Conservation (phyloP, 2,888 invertebrate genomes). For the Villa cingulata region DNA sequence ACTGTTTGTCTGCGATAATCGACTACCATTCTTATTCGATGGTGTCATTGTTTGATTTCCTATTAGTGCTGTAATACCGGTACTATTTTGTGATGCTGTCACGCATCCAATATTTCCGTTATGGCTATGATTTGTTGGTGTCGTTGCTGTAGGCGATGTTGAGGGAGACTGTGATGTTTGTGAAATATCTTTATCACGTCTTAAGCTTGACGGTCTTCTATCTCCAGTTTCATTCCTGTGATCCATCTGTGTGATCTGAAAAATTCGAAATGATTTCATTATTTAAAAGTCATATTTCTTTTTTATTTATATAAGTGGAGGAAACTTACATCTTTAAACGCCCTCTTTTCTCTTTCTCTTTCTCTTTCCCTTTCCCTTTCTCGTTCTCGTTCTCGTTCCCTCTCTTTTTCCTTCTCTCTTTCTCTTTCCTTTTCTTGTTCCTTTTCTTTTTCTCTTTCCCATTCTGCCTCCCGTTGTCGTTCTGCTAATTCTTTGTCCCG, state of each 20-base stretch:
- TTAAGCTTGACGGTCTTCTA: slow-evolving; percentile 10
- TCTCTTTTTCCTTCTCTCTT: slow-evolving; percentile 20
- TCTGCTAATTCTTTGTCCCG: slow-evolving; percentile 31
- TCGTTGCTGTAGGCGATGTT: slow-evolving; percentile 8
- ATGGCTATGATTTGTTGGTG: slow-evolving; percentile 10
- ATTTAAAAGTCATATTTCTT: neutral
- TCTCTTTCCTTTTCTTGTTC: slow-evolving; percentile 32
- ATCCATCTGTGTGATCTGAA: slow-evolving; percentile 40
- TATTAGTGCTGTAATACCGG: slow-evolving; percentile 12
- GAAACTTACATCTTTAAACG: slow-evolving; percentile 15
- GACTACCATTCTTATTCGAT: slow-evolving; percentile 20
- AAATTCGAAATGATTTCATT: slow-evolving; percentile 1
- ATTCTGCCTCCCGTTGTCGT: slow-evolving; percentile 18
- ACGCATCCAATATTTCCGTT: slow-evolving; percentile 10
- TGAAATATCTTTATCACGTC: slow-evolving; percentile 12
- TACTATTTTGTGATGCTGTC: slow-evolving; percentile 11
- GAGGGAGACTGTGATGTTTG: too few species aligned
- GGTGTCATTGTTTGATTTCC: slow-evolving; percentile 15
- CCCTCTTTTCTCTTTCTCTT: slow-evolving; percentile 26
- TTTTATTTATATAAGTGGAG: neutral
- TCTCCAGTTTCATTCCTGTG: slow-evolving; percentile 36
- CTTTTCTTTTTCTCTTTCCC: slow-evolving; percentile 23
- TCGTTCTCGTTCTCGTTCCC: slow-evolving; percentile 18
- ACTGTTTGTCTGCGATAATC: slow-evolving; percentile 26
- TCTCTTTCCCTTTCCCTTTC: slow-evolving; percentile 31